Conservation (phyloP, 2,113 vertebrate species). For the Falcunculus frontatus region DNA sequence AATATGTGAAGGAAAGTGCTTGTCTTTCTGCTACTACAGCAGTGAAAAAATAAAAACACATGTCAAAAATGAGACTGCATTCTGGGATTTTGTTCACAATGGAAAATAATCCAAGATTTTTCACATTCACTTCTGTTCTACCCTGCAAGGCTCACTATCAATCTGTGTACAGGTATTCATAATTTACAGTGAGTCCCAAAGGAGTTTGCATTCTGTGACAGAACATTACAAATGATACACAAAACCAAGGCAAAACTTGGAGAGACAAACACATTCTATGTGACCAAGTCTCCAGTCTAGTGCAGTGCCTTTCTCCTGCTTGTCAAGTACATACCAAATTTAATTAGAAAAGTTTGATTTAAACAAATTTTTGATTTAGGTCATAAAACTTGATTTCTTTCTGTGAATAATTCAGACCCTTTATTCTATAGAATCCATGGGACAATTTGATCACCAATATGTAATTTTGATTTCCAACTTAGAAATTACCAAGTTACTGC, state of each 20-base stretch:
- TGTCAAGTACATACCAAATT: accelerated
- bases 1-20: background rate
- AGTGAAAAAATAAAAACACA: background rate
- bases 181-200: background rate
- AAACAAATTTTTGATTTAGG: background rate
- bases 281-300: background rate
- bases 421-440: background rate
- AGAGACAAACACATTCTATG: background rate
- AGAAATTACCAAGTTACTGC: background rate
- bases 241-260: background rate
- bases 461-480: background rate
- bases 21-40: background rate
- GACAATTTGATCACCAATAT: background rate
- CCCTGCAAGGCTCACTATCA: background rate
- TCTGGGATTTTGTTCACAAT: background rate
- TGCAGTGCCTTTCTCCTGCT: background rate
- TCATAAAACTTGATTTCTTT: background rate
- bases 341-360: background rate
- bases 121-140: background rate
- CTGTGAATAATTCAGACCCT: background rate
- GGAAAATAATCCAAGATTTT: background rate
- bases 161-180: background rate
- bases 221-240: background rate
- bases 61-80: background rate
- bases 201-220: background rate